Base-by-base conservation (phyloP, 2,113 vertebrate genomes). In the Cheirogaleus medius region DNA sequence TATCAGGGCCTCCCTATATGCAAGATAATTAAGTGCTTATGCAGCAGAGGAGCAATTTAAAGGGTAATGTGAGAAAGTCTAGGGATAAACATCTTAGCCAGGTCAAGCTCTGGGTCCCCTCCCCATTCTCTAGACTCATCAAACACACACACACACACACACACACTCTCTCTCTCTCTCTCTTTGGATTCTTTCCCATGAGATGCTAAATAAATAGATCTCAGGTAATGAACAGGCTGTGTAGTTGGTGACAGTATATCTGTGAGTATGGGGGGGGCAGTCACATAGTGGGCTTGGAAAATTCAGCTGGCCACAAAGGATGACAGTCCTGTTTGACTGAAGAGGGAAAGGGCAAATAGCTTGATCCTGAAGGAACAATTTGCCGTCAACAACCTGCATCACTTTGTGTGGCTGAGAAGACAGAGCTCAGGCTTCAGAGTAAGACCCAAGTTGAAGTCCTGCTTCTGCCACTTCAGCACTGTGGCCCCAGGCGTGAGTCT, bases 61-160 rank as follows among this genome's bases (percentile, higher is more conserved):
- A 93, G 73, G 37, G 71, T 96, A 97, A 97, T 93, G 84, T 81
- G 89, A 95, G 92, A 91, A 90, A 88, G 78, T 96, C 63, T 93
- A 95, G 56, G 77, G 49, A 95, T 86, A 92, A 98, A 94, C 60
- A 96, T 63, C 71, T 95, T 69, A 91, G 54, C 42, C 66, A 80
- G 58, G 73, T 91, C 66, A 96, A 60, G 68, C 82, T 95, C 85
- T 96, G 84, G 87, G 77, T 66, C 64, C 73, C 94, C 18, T 85
- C 44, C 42, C 27, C 14, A 58, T 56, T 11, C 42, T 13, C 29
- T 29, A 92, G 18, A 66, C 42, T 52, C n/a, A 47, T 13, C 37
- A 3, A 32, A 34, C 5, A 8, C 49, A 56, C 37, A 63, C 80
- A 73, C 58, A 39, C 63, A 73, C 85, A 21, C 78, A 49, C 47